Percentiles rank a stretch among this genome's conserved stretches.
phyloP scores from a whole-genome alignment of 2,113 vertebrate genomes.

The Phaetusa simplex region DNA sequence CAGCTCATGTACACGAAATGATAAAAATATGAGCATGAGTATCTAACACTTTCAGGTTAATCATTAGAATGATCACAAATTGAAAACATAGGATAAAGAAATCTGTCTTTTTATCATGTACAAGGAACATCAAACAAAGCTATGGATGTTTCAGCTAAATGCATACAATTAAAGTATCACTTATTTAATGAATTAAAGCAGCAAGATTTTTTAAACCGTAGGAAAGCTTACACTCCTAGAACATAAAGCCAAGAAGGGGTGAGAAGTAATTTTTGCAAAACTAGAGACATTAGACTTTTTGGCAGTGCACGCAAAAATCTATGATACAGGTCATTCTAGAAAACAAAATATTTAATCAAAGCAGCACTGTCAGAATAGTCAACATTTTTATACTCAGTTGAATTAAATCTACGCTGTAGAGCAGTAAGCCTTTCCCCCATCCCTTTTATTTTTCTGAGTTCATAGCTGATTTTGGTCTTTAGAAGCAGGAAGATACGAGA shows the following conservation, averaged over 20 bases:
- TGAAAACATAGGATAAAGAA: neutral
- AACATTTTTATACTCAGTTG: neutral
- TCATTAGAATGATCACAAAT: neutral
- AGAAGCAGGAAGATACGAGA: neutral
- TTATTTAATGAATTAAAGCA: neutral
- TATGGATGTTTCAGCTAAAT: neutral
- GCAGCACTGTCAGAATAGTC: neutral
- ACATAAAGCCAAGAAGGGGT: neutral
- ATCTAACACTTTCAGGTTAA: neutral
- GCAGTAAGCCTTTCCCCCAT: rapidly evolving
- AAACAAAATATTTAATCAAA: neutral
- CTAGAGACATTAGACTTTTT: neutral
- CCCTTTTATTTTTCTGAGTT: neutral
- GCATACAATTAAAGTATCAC: neutral
- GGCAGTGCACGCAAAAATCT: neutral
- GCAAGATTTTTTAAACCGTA: neutral
- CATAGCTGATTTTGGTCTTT: neutral
- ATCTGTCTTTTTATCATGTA: neutral
- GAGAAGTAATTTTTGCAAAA: neutral
- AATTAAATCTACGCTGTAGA: neutral
- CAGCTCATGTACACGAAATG: neutral
- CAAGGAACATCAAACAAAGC: neutral
- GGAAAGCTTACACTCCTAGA: neutral
- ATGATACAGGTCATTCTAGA: neutral
- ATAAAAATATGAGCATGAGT: neutral